A percentile compares a stretch with the other conserved stretches of the same genome.
Evolutionary conservation across 2,888 invertebrate genomes (phyloP).

Genomic region (Nowickia ferox): DNA sequence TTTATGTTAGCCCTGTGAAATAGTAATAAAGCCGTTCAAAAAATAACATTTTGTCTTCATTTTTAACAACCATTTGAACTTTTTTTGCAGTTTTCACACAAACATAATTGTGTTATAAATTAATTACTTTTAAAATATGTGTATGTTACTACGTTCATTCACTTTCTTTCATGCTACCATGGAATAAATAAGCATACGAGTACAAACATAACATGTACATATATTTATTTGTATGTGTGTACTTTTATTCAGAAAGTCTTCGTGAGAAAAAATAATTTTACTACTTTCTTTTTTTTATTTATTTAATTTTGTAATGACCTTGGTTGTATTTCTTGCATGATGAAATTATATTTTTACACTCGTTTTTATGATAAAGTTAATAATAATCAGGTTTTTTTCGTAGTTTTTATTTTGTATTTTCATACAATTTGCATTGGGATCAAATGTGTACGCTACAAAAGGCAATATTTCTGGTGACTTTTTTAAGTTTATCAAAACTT

Average conservation of each 20-base stretch:
- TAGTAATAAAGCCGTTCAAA: not conserved
- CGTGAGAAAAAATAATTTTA: conserved; percentile 64
- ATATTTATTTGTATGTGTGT: not conserved
- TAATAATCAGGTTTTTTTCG: conserved; percentile 60
- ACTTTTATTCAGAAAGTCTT: not conserved
- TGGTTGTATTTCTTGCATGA: conserved; percentile 69
- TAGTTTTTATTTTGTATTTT: conserved; percentile 8
- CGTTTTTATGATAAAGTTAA: conserved; percentile 34
- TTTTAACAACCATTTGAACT: not conserved
- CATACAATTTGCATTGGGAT: conserved; percentile 19
- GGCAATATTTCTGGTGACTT: not conserved
- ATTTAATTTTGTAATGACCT: conserved; percentile 65
- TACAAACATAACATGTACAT: not conserved
- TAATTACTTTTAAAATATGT: not conserved
- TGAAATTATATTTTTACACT: conserved; percentile 64
- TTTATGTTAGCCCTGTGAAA: no score
- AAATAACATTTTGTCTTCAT: not conserved
- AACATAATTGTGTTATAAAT: not conserved
- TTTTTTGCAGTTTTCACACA: not conserved
- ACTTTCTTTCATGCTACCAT: conserved; percentile 10
- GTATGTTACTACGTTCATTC: conserved; percentile 26
- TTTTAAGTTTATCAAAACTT: not conserved
- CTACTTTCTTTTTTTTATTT: conserved; percentile 51
- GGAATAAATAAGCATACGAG: no score
- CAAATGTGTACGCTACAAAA: conserved; percentile 30